Evolutionary conservation across 2,888 invertebrate genomes (phyloP), one percentile per base, ranked within the genome.

Genomic region (Cheilosia pagana): DNA sequence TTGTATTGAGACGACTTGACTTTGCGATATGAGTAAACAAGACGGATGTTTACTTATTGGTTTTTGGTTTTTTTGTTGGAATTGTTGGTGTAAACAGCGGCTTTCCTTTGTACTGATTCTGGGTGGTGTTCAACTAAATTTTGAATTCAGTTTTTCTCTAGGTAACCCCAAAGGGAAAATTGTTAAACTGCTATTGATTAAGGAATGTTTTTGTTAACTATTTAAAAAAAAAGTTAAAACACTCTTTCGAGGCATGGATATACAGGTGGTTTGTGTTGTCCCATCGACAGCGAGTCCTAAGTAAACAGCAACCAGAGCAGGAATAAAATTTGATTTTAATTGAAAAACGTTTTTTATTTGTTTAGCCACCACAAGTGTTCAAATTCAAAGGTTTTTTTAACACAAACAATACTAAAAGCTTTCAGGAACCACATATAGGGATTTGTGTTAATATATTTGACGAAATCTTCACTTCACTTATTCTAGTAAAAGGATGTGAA

Each of bases 11-110:
- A 19, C 16, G 12, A 7, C 41, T 23, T 71, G 60, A 25, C 62
- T 50, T 62, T 50, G 19, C 41, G 19, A 23, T 62, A 62, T 52
- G 60, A 57, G 79, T 65, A 75, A 75, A 75, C 63, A 79, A 23
- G 43, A 10, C 6, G 5, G 23, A 65, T 67, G 35, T 72, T 60
- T 77, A 62, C 53, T 55, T 62, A 43, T 48, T 45, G 35, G 14
- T 60, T 25, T 53, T 59, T 59, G 52, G 12, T n/a, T 21, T 28
- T 43, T n/a, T 48, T 39, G 23, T 8, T 23, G 21, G n/a, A n/a
- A n/a, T 45, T 19, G 28, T 0, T 8, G 3, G 35, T 63, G 48
- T 25, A 50, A 48, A 39, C 14, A 19, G 50, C 35, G 48, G 50
- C 16, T 25, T 59, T 39, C 25, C 16, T 59, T 55, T 62, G 19